phyloP scores from a whole-genome alignment of 2,797 vertebrate species.

The Gymnothorax javanicus region DNA sequence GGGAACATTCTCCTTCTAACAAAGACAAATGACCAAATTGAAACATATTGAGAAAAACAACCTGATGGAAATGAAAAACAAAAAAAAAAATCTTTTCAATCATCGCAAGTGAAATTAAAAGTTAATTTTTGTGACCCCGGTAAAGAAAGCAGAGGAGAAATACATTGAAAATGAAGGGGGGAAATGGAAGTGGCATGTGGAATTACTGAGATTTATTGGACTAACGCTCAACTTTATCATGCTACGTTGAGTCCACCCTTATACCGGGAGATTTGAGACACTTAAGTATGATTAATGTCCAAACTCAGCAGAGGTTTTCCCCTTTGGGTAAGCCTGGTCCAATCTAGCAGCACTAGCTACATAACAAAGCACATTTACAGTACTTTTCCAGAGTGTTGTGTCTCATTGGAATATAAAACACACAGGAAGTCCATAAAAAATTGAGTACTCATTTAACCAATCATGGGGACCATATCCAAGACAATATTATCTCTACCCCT shows the following conservation, averaged over 20 bases:
- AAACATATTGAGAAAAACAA: neutral
- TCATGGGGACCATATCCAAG: neutral
- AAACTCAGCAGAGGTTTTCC: conserved; percentile 24
- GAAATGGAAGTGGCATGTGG: neutral
- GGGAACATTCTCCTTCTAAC: neutral
- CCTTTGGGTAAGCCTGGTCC: neutral
- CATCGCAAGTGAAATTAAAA: neutral
- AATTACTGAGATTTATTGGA: conserved; percentile 12
- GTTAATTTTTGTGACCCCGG: neutral
- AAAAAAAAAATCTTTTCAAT: neutral
- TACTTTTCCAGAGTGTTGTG: neutral
- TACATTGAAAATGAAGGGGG: neutral
- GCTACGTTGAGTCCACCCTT: neutral
- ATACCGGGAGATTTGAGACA: neutral
- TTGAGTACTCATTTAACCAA: neutral
- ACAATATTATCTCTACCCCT: neutral
- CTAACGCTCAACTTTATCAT: neutral
- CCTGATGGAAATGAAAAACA: neutral
- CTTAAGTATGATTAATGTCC: conserved; percentile 29
- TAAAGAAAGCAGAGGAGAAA: neutral
- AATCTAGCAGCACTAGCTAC: neutral
- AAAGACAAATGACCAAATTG: neutral
- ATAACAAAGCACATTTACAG: neutral
- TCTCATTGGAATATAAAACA: neutral
- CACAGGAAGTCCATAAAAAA: neutral